Evolutionary conservation across 2,797 vertebrate genomes (phyloP), one percentile per base, ranked within the genome.

Genomic region (Microctenopoma lineatum): DNA sequence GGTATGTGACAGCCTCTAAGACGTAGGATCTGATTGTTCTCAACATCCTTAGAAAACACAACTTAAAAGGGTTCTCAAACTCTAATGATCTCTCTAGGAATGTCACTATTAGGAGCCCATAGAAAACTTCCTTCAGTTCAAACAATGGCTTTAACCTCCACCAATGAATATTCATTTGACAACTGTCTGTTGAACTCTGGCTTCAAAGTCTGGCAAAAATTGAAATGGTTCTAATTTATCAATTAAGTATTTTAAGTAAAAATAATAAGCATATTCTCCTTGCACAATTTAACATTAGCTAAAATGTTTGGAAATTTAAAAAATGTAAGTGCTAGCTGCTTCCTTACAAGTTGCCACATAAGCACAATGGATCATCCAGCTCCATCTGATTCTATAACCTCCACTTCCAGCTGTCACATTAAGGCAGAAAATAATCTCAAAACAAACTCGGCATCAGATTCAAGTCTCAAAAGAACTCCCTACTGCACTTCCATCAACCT

Each of bases 401-500:
- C 38, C 11, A 26, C 18, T 32, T 25, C 59, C 4, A 53, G 12
- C 29, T 59, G 27, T 42, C 8, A 58, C n/a, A 60, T 5, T 5
- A 55, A 44, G 5, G 21, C 36, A 9, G 34, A 44, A 13, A 48
- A 51, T 44, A n/a, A 59, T 39, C 42, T 6, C n/a, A 53, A 7
- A 44, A 62, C 70, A 50, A 72, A 73, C 51, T 64, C 7, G 2
- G 18, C 8, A 60, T 15, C 11, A 7, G 59, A 39, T 27, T 72
- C 27, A 61, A 61, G 38, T 27, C 57, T 71, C 13, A 62, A 52
- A 55, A 36, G 32, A 34, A 34, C 32, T 34, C 32, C 32, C 58
- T 16, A 7, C 27, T 42, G 55, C 16, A 7, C 39, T 42, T 38
- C 45, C 9, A 5, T 42, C 53, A 42, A 44, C 25, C 59, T 61